Evolutionary conservation across 2,888 invertebrate species (phyloP).

Genomic region (Lycia hirtaria): DNA sequence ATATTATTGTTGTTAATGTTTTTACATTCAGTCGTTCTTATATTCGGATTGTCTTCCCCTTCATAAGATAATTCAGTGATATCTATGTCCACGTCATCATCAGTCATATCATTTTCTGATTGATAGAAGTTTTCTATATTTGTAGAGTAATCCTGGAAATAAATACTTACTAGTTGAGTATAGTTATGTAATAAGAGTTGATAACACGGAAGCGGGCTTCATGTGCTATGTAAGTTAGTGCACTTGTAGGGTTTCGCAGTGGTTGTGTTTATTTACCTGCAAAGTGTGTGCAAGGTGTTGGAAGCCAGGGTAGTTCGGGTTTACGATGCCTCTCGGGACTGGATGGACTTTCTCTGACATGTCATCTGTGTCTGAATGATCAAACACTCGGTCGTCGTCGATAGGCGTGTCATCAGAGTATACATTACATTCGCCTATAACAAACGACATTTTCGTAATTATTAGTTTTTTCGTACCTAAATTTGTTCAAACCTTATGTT

Average conservation of each 20-base stretch:
- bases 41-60: conserved; percentile 54
- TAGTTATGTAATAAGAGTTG: background rate
- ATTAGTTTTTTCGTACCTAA: too few relatives aligned
- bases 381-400: conserved; percentile 83
- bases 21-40: conserved; percentile 51
- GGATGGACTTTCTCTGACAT: conserved; percentile 74
- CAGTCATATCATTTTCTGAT: conserved; percentile 83
- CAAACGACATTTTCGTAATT: too few relatives aligned
- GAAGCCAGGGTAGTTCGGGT: conserved; percentile 94
- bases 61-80: conserved; percentile 65
- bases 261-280: conserved; percentile 68
- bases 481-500: too few relatives aligned
- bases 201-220: conserved; percentile 4
- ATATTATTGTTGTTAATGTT: conserved; percentile 78
- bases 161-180: conserved; percentile 54
- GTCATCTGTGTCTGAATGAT: conserved; percentile 84
- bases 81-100: conserved; percentile 79
- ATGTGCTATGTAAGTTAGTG: conserved; percentile 38
- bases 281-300: conserved; percentile 92
- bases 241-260: conserved; percentile 54
- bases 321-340: conserved; percentile 90
- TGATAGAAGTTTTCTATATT: conserved; percentile 79
- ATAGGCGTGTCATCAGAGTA: conserved; percentile 72
- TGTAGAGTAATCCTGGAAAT: conserved; percentile 77
- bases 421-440: conserved; percentile 60